Conservation (phyloP, 2,797 vertebrate species). For the Pempheris klunzingeri region DNA sequence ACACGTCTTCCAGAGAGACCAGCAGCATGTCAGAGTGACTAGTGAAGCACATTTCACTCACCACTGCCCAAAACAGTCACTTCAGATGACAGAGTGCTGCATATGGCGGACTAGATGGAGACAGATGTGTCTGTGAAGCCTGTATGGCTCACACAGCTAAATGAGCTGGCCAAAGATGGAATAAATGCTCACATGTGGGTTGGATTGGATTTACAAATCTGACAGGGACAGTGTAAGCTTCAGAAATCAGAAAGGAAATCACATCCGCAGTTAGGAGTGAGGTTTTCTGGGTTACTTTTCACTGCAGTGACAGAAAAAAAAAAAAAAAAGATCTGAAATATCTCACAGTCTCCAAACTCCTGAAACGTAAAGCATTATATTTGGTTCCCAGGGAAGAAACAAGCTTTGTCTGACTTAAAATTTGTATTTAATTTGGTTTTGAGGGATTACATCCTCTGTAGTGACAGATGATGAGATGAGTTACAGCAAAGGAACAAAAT, state of each 20-base stretch:
- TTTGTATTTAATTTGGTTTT: constrained; percentile 29
- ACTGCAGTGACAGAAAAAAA: background rate
- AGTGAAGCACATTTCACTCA: constrained; percentile 60
- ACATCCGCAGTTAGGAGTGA: constrained; percentile 26
- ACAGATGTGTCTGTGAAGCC: constrained; percentile 66
- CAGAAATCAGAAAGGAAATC: constrained; percentile 32
- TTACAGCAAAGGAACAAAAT: no score
- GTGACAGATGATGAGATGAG: no score
- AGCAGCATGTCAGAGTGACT: constrained; percentile 55
- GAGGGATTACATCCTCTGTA: constrained; percentile 3
- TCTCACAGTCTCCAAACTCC: constrained; percentile 1
- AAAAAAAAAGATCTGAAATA: background rate
- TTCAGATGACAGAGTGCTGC: constrained; percentile 55
- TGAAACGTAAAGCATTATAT: background rate
- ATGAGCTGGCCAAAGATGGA: constrained; percentile 57
- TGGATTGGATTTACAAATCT: constrained; percentile 36
- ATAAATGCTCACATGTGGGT: constrained; percentile 12
- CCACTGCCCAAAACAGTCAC: constrained; percentile 51
- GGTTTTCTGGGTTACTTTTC: constrained; percentile 22
- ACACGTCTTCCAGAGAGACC: constrained; percentile 17
- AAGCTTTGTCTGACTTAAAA: background rate
- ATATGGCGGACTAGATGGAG: constrained; percentile 64
- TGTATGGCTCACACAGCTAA: constrained; percentile 48
- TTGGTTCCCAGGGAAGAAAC: constrained; percentile 26
- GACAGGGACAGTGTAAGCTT: constrained; percentile 26